These are phyloP conservation scores for Sebastiscus tertius DNA, from an alignment of 2,797 vertebrate genomes.

Conservation along the genomic window DNA sequence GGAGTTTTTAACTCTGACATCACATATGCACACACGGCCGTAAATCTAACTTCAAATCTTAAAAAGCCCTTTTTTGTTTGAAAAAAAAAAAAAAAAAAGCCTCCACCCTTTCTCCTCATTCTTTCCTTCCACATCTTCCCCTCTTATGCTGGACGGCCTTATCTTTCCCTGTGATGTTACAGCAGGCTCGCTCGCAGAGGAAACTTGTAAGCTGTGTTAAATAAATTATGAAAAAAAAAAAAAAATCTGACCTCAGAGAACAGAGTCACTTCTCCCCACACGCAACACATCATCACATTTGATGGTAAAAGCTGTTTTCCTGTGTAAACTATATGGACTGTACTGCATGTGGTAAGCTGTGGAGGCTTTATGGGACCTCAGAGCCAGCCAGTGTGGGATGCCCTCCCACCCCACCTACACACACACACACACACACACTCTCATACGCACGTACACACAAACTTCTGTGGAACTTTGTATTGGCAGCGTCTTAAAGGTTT, in stretches of 20 bases:
- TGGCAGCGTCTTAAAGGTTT: slow-evolving; percentile 71
- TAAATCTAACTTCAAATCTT: slow-evolving; percentile 80
- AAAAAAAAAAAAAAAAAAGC: slow-evolving; percentile 38
- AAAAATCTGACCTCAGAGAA: slow-evolving; percentile 58
- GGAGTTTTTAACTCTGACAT: slow-evolving; percentile 80
- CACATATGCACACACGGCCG: slow-evolving; percentile 67
- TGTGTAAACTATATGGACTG: slow-evolving; percentile 63
- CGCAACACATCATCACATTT: slow-evolving; percentile 72
- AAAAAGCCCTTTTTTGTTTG: slow-evolving; percentile 61
- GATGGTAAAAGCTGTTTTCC: slow-evolving; percentile 65
- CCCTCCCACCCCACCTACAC: slow-evolving; percentile 25
- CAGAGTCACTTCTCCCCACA: slow-evolving; percentile 60
- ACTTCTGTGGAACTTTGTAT: slow-evolving; percentile 52
- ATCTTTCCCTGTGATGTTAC: slow-evolving; percentile 69
- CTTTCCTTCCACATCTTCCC: slow-evolving; percentile 70
- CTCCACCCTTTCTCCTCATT: slow-evolving; percentile 73
- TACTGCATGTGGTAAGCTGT: slow-evolving; percentile 60
- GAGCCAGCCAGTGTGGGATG: slow-evolving; percentile 46
- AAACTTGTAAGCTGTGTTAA: slow-evolving; percentile 60
- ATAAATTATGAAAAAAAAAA: slow-evolving; percentile 42
- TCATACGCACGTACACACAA: slow-evolving; percentile 10
- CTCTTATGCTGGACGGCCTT: slow-evolving; percentile 63
- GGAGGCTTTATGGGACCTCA: slow-evolving; percentile 56
- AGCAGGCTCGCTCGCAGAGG: slow-evolving; percentile 40
- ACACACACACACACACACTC: slow-evolving; percentile 5